These are phyloP conservation scores for Thamnaconus septentrionalis DNA, from an alignment of 2,113 vertebrate species.

Conservation along the genomic window DNA sequence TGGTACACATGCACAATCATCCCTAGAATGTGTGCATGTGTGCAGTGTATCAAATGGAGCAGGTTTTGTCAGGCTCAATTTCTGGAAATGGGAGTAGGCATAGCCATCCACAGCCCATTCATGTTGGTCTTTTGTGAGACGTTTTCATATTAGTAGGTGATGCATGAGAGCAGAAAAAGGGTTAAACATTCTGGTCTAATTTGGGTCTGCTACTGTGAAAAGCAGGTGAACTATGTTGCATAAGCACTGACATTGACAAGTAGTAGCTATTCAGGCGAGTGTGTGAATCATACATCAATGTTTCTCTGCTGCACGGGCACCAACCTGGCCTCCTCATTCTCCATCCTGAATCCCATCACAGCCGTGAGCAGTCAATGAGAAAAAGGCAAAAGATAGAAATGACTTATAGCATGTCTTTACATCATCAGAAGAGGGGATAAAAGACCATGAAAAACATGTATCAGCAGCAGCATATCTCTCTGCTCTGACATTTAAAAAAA, in stretches of 20 bases:
- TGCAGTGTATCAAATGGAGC: slow-evolving; percentile 13
- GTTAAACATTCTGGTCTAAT: slow-evolving; percentile 27
- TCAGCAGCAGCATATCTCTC: slow-evolving; percentile 26
- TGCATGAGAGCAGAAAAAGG: neutral
- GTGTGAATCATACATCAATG: slow-evolving; percentile 56
- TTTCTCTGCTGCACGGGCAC: slow-evolving; percentile 46
- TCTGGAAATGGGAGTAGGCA: slow-evolving; percentile 10
- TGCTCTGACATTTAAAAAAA: slow-evolving; percentile 24
- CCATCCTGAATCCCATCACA: slow-evolving; percentile 46
- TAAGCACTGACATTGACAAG: slow-evolving; percentile 54
- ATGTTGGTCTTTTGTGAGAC: slow-evolving; percentile 8
- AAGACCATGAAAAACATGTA: slow-evolving; percentile 40
- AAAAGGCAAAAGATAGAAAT: slow-evolving; percentile 30
- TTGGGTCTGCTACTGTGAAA: slow-evolving; percentile 19
- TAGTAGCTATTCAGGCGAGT: slow-evolving; percentile 55
- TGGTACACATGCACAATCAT: slow-evolving; percentile 27
- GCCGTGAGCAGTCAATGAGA: slow-evolving; percentile 17
- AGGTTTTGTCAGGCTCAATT: slow-evolving; percentile 19
- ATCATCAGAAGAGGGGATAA: slow-evolving; percentile 32
- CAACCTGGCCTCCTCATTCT: slow-evolving; percentile 33
- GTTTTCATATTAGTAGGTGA: slow-evolving; percentile 33
- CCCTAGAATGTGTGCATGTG: slow-evolving; percentile 1
- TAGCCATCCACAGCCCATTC: slow-evolving; percentile 25
- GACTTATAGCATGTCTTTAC: slow-evolving; percentile 42
- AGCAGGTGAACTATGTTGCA: slow-evolving; percentile 35